phyloP scores from a whole-genome alignment of 2,888 invertebrate genomes.

The Argynnis bischoffii region DNA sequence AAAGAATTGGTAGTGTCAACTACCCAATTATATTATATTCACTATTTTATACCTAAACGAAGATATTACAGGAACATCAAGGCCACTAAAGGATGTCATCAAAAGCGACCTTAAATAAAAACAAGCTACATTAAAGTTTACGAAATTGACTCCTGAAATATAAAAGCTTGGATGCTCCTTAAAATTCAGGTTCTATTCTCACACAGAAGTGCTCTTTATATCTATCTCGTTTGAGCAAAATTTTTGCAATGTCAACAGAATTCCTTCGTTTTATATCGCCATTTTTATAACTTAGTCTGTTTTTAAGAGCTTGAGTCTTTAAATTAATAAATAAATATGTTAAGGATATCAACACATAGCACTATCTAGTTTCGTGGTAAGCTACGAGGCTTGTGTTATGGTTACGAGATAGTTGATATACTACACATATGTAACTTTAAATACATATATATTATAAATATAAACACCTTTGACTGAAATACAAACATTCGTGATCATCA shows the following conservation, averaged over 20 bases:
- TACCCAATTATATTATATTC: not conserved
- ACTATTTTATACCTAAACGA: not conserved
- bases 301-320: slow-evolving; percentile 2
- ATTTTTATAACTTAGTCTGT: slow-evolving; percentile 23
- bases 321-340: too few relatives aligned
- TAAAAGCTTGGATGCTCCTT: slow-evolving; percentile 26
- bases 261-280: slow-evolving; percentile 13
- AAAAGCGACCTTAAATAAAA: slow-evolving; percentile 19
- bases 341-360: too few relatives aligned
- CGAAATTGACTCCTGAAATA: slow-evolving; percentile 20
- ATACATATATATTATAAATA: too few relatives aligned
- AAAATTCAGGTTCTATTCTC: slow-evolving; percentile 31
- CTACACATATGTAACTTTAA: too few relatives aligned
- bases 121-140: slow-evolving; percentile 31
- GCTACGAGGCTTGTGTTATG: too few relatives aligned
- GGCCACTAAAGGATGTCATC: not conserved
- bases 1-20: not conserved
- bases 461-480: too few relatives aligned
- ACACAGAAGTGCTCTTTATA: slow-evolving; percentile 31
- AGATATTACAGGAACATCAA: not conserved
- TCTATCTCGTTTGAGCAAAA: slow-evolving; percentile 21
- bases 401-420: too few relatives aligned
- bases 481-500: too few relatives aligned
- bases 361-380: too few relatives aligned
- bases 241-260: slow-evolving; percentile 29